Conservation (phyloP, 2,888 invertebrate species). For the Drosophila subsilvestris region DNA sequence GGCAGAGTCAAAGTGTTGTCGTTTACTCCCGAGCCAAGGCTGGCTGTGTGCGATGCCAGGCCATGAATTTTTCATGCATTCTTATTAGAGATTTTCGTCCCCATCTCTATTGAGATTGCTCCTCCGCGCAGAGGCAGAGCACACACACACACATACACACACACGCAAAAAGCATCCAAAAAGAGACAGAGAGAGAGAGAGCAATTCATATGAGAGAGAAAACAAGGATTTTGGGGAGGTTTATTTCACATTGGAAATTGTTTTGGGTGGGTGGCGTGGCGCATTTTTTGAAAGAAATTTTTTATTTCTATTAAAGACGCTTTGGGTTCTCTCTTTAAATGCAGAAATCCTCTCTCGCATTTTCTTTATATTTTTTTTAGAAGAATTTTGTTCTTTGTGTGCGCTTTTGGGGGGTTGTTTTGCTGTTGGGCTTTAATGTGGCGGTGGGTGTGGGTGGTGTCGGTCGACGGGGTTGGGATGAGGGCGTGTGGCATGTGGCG, state of each 20-base stretch:
- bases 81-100: conserved; percentile 74
- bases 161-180: conserved; percentile 26
- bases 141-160: conserved; percentile 27
- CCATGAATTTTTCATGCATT: conserved; percentile 81
- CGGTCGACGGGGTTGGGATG: background rate
- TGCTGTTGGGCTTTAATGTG: too few species aligned
- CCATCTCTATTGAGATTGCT: conserved; percentile 64
- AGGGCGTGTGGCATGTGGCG: conserved; percentile 10
- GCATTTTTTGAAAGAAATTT: conserved; percentile 12
- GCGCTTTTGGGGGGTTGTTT: conserved; percentile 33
- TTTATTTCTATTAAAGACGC: background rate
- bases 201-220: background rate
- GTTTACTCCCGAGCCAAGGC: conserved; percentile 81
- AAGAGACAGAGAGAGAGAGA: conserved; percentile 34
- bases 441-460: background rate
- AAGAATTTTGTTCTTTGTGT: conserved; percentile 24
- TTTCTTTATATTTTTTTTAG: conserved; percentile 1
- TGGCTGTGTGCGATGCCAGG: conserved; percentile 71
- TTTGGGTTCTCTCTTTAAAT: background rate
- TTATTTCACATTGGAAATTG: conserved; percentile 2
- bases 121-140: conserved; percentile 46
- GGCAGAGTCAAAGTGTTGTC: conserved; percentile 81
- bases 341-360: conserved; percentile 2
- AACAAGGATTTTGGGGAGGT: background rate
- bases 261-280: conserved; percentile 16